phyloP scores from a whole-genome alignment of 2,888 invertebrate genomes.

The Resseliella maxima region DNA sequence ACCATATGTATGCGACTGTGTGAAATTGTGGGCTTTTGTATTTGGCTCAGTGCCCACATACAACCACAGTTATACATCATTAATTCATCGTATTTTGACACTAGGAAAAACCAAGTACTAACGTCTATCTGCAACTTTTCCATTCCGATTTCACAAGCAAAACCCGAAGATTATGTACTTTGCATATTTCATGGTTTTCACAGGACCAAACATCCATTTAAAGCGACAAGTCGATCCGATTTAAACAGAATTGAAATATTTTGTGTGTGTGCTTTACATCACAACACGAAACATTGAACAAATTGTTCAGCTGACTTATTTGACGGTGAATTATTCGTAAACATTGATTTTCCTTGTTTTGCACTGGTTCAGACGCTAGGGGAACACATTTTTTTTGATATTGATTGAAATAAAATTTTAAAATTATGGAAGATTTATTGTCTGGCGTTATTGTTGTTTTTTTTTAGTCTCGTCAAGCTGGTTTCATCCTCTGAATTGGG shows the following conservation, averaged over 20 bases:
- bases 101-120: neutral
- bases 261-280: no score
- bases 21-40: neutral
- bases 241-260: neutral
- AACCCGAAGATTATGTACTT: neutral
- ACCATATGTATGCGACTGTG: no score
- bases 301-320: neutral
- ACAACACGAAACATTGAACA: neutral
- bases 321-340: neutral
- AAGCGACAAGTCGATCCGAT: neutral
- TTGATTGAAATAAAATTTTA: no score
- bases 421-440: no score
- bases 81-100: slow-evolving; percentile 10
- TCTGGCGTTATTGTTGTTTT: no score
- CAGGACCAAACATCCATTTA: neutral
- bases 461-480: no score
- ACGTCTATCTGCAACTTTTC: neutral
- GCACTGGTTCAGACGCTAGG: no score
- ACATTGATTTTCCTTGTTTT: neutral
- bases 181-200: slow-evolving; percentile 34
- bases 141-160: neutral
- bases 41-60: neutral
- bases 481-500: no score
- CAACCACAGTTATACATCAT: slow-evolving; percentile 4
- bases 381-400: no score